phyloP scores from a whole-genome alignment of 2,113 vertebrate genomes.

The Nematolebias whitei region DNA sequence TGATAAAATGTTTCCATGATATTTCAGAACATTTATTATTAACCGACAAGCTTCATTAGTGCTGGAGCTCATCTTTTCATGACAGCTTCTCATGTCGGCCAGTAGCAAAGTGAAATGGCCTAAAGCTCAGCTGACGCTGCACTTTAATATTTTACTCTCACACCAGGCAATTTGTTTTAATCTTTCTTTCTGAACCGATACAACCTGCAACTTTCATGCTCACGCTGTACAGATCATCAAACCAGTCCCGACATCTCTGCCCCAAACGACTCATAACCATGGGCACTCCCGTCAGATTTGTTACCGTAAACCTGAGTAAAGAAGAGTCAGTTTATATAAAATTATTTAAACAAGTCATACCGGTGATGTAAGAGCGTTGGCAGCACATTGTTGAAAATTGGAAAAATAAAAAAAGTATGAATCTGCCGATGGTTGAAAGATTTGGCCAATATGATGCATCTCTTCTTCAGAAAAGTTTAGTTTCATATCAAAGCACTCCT shows the following conservation, averaged over 20 bases:
- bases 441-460: background rate
- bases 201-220: background rate
- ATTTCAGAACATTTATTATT: background rate
- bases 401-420: background rate
- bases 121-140: background rate
- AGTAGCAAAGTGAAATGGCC: background rate
- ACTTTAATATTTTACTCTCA: background rate
- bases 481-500: background rate
- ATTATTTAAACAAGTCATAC: background rate
- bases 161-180: background rate
- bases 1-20: background rate
- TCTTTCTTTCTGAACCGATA: background rate
- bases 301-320: no score
- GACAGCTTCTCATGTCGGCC: background rate
- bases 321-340: no score
- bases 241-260: background rate
- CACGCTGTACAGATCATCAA: background rate
- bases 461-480: background rate
- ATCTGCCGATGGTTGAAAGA: background rate
- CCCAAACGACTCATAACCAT: background rate
- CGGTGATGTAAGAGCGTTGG: background rate
- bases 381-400: background rate
- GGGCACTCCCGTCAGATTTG: background rate
- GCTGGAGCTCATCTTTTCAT: conserved; percentile 1
- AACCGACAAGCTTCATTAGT: background rate